phyloP scores from a whole-genome alignment of 2,797 vertebrate species.

The Parauchenoglanis ngamensis region DNA sequence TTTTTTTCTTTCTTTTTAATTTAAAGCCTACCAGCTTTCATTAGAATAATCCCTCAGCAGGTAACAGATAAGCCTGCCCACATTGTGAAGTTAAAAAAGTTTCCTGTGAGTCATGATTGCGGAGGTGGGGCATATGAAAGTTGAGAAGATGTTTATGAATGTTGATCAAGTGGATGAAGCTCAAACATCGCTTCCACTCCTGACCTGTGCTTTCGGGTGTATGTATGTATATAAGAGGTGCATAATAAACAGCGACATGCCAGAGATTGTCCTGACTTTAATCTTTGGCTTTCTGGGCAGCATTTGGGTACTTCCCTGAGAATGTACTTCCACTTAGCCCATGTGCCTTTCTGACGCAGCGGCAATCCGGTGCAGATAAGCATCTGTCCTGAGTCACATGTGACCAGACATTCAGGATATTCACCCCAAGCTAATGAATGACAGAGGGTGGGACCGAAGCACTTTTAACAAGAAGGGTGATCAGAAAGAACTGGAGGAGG shows the following conservation, averaged over 20 bases:
- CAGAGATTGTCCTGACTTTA: not conserved
- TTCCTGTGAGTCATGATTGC: slow-evolving; percentile 25
- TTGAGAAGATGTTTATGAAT: not conserved
- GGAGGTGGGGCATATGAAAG: not conserved
- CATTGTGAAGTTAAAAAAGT: not conserved
- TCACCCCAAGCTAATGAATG: slow-evolving; percentile 48
- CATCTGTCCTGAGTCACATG: slow-evolving; percentile 34
- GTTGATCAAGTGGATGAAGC: not conserved
- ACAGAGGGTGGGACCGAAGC: slow-evolving; percentile 33
- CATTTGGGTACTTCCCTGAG: slow-evolving; percentile 22
- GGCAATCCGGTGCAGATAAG: slow-evolving; percentile 51
- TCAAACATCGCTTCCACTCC: not conserved
- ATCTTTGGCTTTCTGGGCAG: not conserved
- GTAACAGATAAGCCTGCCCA: slow-evolving; percentile 31
- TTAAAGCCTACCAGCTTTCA: not conserved
- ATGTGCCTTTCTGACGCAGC: slow-evolving; percentile 13
- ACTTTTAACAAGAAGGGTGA: slow-evolving; percentile 38
- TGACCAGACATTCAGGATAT: slow-evolving; percentile 48
- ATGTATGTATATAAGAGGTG: not conserved
- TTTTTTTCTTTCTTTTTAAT: not conserved
- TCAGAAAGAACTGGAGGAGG: slow-evolving; percentile 44
- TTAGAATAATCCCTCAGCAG: slow-evolving; percentile 28
- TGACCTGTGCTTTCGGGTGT: not conserved
- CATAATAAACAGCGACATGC: not conserved
- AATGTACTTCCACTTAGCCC: slow-evolving; percentile 18